Percentiles rank a stretch among this genome's conserved stretches.
phyloP scores from a whole-genome alignment of 2,888 invertebrate genomes.

The Criorhina ranunculi region DNA sequence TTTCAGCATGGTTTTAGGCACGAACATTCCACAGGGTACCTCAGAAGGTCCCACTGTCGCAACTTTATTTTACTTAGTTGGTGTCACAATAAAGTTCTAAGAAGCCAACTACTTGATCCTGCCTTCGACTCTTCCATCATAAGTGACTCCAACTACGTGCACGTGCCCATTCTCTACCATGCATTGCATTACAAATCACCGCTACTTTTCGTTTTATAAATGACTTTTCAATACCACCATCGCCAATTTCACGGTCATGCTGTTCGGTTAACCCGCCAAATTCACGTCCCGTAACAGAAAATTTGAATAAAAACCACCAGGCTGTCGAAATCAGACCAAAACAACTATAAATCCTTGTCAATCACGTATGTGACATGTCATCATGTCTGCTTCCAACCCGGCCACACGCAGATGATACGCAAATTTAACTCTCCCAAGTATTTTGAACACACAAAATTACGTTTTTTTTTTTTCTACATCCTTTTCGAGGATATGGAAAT shows the following conservation, averaged over 20 bases:
- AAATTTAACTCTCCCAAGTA: conserved; percentile 39
- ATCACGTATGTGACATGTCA: conserved; percentile 80
- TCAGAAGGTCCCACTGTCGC: no score
- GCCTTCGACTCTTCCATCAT: no score
- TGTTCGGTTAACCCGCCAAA: conserved; percentile 22
- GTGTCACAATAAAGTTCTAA: no score
- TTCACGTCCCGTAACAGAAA: neutral
- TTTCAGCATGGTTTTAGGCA: no score
- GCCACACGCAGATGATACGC: conserved; percentile 45
- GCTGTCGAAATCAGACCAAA: conserved; percentile 52
- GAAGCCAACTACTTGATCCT: no score
- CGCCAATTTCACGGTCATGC: conserved; percentile 43
- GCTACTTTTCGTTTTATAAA: conserved; percentile 7
- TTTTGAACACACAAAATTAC: conserved; percentile 21
- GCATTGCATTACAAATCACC: conserved; percentile 32
- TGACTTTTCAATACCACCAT: conserved; percentile 26
- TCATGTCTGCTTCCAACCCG: neutral
- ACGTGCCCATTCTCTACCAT: neutral
- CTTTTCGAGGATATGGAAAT: conserved; percentile 11
- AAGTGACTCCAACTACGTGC: no score
- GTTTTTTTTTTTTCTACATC: neutral
- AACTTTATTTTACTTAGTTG: no score
- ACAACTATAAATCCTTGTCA: conserved; percentile 81
- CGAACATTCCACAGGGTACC: no score
- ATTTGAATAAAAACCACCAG: conserved; percentile 24